Conservation (phyloP, 2,888 invertebrate genomes). For the Criorhina ranunculi region DNA sequence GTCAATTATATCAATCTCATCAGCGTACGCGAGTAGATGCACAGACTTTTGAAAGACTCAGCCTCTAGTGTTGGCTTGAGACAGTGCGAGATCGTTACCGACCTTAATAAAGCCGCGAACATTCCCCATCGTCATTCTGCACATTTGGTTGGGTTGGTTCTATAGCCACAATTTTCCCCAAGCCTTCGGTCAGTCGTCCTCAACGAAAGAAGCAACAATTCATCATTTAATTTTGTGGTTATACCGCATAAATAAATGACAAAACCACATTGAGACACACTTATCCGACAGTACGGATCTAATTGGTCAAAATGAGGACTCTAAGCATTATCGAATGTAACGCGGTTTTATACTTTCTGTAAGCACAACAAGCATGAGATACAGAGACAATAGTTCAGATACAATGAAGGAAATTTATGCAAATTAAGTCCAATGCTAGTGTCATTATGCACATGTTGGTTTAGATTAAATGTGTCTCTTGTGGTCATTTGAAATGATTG, state of each 20-base stretch:
- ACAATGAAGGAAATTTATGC: not conserved
- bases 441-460: slow-evolving; percentile 1
- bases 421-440: slow-evolving; percentile 39
- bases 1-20: too few species aligned
- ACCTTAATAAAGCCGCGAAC: too few species aligned
- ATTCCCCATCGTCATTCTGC: too few species aligned
- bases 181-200: not conserved
- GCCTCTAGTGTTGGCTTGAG: too few species aligned
- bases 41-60: too few species aligned
- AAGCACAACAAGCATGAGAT: not conserved
- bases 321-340: not conserved
- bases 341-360: not conserved
- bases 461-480: not conserved
- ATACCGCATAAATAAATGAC: slow-evolving; percentile 14
- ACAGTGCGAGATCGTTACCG: too few species aligned
- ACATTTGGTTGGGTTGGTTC: too few species aligned
- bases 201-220: not conserved
- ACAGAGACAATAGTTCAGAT: not conserved
- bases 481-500: slow-evolving; percentile 29
- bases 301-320: slow-evolving; percentile 23
- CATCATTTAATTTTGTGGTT: slow-evolving; percentile 8
- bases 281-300: slow-evolving; percentile 7
- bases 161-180: too few species aligned
- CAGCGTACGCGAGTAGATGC: too few species aligned
- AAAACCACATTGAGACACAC: slow-evolving; percentile 14